Evolutionary conservation across 2,888 invertebrate genomes (phyloP).

Genomic region (Heliothis peltigera): DNA sequence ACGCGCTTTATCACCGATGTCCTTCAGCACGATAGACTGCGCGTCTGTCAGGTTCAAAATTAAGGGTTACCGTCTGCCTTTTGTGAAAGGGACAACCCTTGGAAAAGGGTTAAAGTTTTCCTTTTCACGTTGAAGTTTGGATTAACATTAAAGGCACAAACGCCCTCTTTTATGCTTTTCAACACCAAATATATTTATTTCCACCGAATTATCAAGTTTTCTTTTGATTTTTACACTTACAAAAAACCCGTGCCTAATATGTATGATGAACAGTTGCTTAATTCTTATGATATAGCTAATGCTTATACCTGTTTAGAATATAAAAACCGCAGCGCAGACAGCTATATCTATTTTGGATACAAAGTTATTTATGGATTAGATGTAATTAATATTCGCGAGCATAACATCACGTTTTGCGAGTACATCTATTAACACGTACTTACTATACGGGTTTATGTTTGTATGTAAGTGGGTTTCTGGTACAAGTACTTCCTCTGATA

Average conservation of each 20-base stretch:
- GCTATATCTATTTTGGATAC: constrained; percentile 24
- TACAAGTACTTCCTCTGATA: constrained; percentile 43
- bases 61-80: background rate
- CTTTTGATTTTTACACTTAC: background rate
- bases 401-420: constrained; percentile 30
- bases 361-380: constrained; percentile 30
- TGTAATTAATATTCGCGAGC: constrained; percentile 51
- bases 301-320: constrained; percentile 12
- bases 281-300: constrained; percentile 7
- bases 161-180: too few relatives aligned
- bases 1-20: constrained; percentile 8
- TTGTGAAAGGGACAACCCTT: background rate
- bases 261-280: background rate
- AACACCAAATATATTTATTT: background rate
- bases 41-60: constrained; percentile 2
- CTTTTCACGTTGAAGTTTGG: background rate
- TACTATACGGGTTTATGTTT: constrained; percentile 15
- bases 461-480: constrained; percentile 53
- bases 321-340: constrained; percentile 1
- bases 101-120: background rate
- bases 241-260: too few relatives aligned
- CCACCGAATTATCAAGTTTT: background rate
- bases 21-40: constrained; percentile 10
- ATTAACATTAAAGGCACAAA: background rate
- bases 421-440: constrained; percentile 28